Evolutionary conservation across 2,888 invertebrate genomes (phyloP), one percentile per base, ranked within the genome.

Genomic region (Pseudococcus longispinus): DNA sequence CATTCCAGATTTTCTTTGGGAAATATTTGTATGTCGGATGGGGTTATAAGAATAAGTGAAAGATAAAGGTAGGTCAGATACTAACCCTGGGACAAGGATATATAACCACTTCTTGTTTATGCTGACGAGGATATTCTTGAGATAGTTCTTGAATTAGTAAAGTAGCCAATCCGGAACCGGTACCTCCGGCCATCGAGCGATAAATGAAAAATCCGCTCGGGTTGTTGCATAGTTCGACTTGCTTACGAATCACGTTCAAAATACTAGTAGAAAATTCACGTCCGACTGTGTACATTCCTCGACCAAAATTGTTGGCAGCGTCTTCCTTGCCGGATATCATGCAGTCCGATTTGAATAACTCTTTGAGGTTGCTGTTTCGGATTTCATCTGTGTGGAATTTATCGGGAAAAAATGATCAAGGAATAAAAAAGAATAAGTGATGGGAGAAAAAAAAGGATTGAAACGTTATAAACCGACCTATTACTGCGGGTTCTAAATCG

Each of bases 31-130:
- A 37, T 37, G 5, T 37, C 8, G 4, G 5, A 4, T 37, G 37
- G 8, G 37, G 37, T 37, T 37, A 6, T 8, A 15, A 15, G 13
- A 15, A 46, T 9, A 13, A 44, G 11, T 44, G 6, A 44, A 44
- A 44, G 11, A 44, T 9, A 9, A n/a, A n/a, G n/a, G n/a, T n/a
- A n/a, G n/a, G n/a, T n/a, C n/a, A 1, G 18, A 23, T 20, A 55
- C 70, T 42, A 23, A 60, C 84, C 84, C 84, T 84, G 32, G 65
- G 70, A 60, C 60, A 84, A 29, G 70, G 70, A 65, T 84, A 84
- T 29, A 84, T 42, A 37, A 84, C 60, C 26, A 84, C 23, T 60
- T 84, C 84, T 84, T 55, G 84, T n/a, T 60, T 84, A 32, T 32
- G 55, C 23, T 23, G 42, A 44, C 46, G 42, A 44, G 83, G 44